Evolutionary conservation across 2,797 vertebrate genomes (phyloP), one percentile per base, ranked within the genome.

Genomic region (Catharus ustulatus): DNA sequence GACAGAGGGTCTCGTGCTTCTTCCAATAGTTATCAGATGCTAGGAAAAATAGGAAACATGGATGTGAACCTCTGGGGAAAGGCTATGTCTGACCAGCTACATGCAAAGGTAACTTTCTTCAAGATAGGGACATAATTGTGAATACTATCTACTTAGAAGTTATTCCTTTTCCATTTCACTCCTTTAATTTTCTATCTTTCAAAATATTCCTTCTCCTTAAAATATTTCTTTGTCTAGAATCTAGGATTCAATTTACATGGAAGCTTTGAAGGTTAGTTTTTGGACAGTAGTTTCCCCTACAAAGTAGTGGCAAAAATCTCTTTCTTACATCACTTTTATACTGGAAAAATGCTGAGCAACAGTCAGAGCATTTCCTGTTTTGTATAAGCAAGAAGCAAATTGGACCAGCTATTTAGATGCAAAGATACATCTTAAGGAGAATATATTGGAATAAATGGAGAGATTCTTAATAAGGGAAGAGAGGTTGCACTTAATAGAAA

Each of bases 401-500:
- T 95, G 87, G 42, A 90, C 63, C 45, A 61, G 20, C 74, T 96
- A 96, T 97, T 93, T 96, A 91, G 96, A 97, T 90, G 81, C 86
- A 96, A 94, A 96, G 87, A 95, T 95, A 91, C 63, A 90, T 96
- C 95, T 97, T 96, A 97, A 96, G 84, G 79, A 78, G 85, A 97
- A 93, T 95, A 85, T 96, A 96, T 45, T 86, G 95, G 76, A 93
- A 96, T 95, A 97, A 98, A 97, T 90, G 5, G 95, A 97, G 92
- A 97, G 85, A 96, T 93, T 97, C 97, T 97, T 97, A 97, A 97
- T 97, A 97, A 97, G 95, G 93, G 83, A 95, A 95, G 95, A 89
- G 95, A 95, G 93, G 96, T 89, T 97, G 94, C 89, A 96, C 96
- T 98, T 98, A 98, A 98, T 97, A 98, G 97, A 98, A 97, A 97